Evolutionary conservation across 2,797 vertebrate species (phyloP).

Genomic region (Eidolon dupreanum): DNA sequence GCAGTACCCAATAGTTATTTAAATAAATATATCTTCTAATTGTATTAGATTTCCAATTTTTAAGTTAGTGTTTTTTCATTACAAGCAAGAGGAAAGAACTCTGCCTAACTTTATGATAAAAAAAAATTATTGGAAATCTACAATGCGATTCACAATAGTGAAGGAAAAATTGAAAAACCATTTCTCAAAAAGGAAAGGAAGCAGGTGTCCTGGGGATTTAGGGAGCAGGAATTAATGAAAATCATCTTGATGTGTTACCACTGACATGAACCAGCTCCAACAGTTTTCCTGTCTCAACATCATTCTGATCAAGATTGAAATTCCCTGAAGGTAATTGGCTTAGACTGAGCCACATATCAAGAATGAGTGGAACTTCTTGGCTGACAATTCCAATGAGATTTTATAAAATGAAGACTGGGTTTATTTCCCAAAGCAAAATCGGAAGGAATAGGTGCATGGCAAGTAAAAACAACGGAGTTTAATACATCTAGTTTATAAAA

Average conservation of each 20-base stretch:
- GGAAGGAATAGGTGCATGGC: background rate
- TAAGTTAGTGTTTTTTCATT: background rate
- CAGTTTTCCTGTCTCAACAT: background rate
- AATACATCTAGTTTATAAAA: background rate
- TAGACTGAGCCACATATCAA: background rate
- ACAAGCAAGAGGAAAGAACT: background rate
- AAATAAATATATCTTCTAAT: background rate
- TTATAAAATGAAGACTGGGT: background rate
- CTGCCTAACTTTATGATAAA: background rate
- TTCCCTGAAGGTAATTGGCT: background rate
- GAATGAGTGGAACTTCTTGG: background rate
- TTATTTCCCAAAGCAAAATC: background rate
- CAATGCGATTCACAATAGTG: background rate
- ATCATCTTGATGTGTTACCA: background rate
- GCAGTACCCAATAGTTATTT: background rate
- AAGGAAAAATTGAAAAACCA: background rate
- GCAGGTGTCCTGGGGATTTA: background rate
- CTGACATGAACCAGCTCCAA: background rate
- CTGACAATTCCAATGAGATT: background rate
- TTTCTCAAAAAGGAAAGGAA: background rate
- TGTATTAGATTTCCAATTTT: constrained; percentile 29
- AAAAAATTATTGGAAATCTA: background rate
- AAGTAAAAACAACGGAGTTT: background rate
- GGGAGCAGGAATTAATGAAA: background rate
- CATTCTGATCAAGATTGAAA: background rate